A percentile compares a stretch with the other conserved stretches of the same genome.
Evolutionary conservation across 23 tunicate genomes (phyloP).

Genomic region (Halocynthia roretzi): DNA sequence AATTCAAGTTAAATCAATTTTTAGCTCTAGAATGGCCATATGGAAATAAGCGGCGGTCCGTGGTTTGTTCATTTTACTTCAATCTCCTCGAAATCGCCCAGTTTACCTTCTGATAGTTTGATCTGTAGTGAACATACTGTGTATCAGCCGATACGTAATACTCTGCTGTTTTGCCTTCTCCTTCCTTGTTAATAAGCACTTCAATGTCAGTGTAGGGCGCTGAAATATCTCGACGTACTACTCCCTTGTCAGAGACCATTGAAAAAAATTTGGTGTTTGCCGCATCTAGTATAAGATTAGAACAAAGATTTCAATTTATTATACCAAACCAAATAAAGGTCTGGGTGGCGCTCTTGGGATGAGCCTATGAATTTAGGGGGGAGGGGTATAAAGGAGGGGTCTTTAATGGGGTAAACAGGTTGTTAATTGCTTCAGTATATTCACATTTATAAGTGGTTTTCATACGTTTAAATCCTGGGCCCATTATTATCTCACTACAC

Average conservation of each 20-base stretch:
- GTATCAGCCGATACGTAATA: constrained; percentile 66
- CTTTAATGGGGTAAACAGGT: too few relatives aligned
- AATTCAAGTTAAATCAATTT: too few relatives aligned
- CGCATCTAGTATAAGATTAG: background rate
- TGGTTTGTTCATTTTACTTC: too few relatives aligned
- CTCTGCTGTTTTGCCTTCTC: constrained; percentile 6
- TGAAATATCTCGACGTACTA: constrained; percentile 10
- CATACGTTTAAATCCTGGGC: too few relatives aligned
- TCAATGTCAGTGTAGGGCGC: constrained; percentile 10
- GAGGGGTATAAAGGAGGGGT: too few relatives aligned
- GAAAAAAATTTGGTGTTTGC: constrained; percentile 38
- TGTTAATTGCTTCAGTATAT: too few relatives aligned
- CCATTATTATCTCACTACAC: too few relatives aligned
- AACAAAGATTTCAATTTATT: background rate
- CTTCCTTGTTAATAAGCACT: background rate
- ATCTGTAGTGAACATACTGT: constrained; percentile 33
- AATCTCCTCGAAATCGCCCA: too few relatives aligned
- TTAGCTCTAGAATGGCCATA: background rate
- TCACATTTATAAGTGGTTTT: too few relatives aligned
- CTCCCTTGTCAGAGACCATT: constrained; percentile 2
- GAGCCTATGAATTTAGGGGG: too few relatives aligned
- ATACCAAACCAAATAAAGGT: too few relatives aligned
- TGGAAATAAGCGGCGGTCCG: background rate
- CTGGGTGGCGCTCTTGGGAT: too few relatives aligned
- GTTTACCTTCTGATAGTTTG: constrained; percentile 39